Evolutionary conservation across 2,113 vertebrate genomes (phyloP), one percentile per base, ranked within the genome.

Genomic region (Columbina picui): DNA sequence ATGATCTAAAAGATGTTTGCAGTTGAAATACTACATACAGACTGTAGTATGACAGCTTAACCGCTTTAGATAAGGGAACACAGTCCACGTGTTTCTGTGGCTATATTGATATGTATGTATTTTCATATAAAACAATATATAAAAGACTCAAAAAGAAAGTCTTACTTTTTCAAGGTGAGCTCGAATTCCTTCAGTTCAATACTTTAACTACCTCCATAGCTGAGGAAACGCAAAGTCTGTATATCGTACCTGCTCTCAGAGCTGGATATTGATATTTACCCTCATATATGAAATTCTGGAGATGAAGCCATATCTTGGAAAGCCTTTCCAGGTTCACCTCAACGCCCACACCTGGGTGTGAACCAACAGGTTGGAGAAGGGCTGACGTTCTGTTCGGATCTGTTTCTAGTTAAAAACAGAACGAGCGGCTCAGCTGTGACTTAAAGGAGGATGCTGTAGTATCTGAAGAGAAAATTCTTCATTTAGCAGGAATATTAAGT

Each of bases 281-380:
- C 34, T 89, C 45, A 6, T 7, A 0, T 2, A 6, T 29, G 53
- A 45, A 77, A 36, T 55, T 57, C 34, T 20, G 47, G 19, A 55
- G 26, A 16, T 4, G 34, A 56, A 64, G 49, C 29, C 53, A 14
- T 9, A 9, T 12, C n/a, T 82, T 27, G 11, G n/a, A 18, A 50
- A 76, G 36, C 10, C 29, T 29, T 34, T 59, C 38, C 52, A 23
- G 50, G 12, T 29, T 29, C 17, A 84, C 56, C 56, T 74, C 23
- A 63, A 50, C 61, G 13, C 1, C 16, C 43, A 7, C 0, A 0
- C 16, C 47, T 36, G 2, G 1, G 2, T 7, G 20, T 78, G 73
- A 91, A 10, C 14, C 1, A 30, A 2, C 13, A 38, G 80, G 25
- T 73, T 70, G 81, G 56, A 47, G 71, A 43, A 65, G 23, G 49